Evolutionary conservation across 92 coral and sea anemone species (phyloP).

Genomic region (Meandrina meandrites): DNA sequence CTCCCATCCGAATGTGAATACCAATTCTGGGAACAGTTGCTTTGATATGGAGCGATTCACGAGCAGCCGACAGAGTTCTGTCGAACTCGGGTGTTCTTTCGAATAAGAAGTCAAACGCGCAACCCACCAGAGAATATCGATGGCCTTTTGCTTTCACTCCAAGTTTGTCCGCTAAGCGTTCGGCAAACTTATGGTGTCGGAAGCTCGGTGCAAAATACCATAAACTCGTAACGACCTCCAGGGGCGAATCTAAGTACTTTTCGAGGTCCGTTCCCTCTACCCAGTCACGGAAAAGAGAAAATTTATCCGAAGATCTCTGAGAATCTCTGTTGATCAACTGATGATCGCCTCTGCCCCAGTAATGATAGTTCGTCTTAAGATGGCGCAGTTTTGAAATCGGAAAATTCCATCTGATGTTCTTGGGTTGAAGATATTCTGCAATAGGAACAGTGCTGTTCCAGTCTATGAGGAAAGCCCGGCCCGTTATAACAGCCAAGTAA

Average conservation of each 20-base stretch:
- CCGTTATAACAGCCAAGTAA: slow-evolving; percentile 68
- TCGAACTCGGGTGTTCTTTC: slow-evolving; percentile 40
- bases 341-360: slow-evolving; percentile 70
- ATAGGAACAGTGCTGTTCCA: slow-evolving; percentile 65
- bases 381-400: slow-evolving; percentile 35
- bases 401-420: slow-evolving; percentile 57
- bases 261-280: slow-evolving; percentile 40
- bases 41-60: slow-evolving; percentile 40
- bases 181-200: slow-evolving; percentile 55
- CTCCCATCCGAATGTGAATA: slow-evolving; percentile 77
- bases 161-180: slow-evolving; percentile 28
- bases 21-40: slow-evolving; percentile 58
- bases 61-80: slow-evolving; percentile 27
- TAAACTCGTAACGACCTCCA: slow-evolving; percentile 65
- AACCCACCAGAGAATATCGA: slow-evolving; percentile 64
- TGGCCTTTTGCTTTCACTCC: slow-evolving; percentile 52
- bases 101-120: slow-evolving; percentile 78
- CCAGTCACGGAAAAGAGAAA: slow-evolving; percentile 49
- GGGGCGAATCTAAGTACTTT: slow-evolving; percentile 46
- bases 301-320: slow-evolving; percentile 11
- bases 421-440: slow-evolving; percentile 62
- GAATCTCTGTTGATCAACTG: slow-evolving; percentile 28
- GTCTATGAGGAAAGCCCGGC: slow-evolving; percentile 69
- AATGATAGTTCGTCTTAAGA: slow-evolving; percentile 50
- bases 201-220: slow-evolving; percentile 73